Evolutionary conservation across 2,113 vertebrate genomes (phyloP).

Genomic region (Platysteira castanea): DNA sequence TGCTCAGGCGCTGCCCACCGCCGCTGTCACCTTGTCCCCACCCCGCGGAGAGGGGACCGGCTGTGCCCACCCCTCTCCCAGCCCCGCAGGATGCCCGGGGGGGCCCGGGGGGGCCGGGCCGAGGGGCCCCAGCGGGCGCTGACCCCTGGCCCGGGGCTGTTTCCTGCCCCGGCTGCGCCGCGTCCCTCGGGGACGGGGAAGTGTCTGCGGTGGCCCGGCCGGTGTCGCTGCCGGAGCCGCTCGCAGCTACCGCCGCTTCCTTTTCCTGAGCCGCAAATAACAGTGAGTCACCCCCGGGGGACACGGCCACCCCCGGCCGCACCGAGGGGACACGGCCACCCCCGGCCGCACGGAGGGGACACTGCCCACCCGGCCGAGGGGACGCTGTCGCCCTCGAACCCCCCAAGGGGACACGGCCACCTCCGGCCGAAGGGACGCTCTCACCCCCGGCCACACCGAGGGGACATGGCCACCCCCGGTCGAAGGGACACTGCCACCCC

Average conservation of each 20-base stretch:
- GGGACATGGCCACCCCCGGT: no score
- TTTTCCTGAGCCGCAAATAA: slow-evolving; percentile 49
- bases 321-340: no score
- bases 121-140: not conserved
- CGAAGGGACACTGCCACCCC: no score
- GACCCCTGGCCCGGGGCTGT: not conserved
- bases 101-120: not conserved
- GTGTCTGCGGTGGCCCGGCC: not conserved
- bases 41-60: fast-evolving
- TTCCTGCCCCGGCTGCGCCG: slow-evolving; percentile 3
- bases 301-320: no score
- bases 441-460: no score
- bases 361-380: not conserved
- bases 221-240: not conserved
- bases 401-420: no score
- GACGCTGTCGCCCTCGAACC: no score
- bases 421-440: no score
- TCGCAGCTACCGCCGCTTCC: slow-evolving; percentile 38
- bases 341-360: not conserved
- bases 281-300: not conserved
- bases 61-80: not conserved
- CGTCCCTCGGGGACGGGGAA: not conserved
- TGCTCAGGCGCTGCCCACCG: fast-evolving
- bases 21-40: fast-evolving
- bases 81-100: not conserved